Percentiles rank a stretch among this genome's conserved stretches.
phyloP scores from a whole-genome alignment of 2,888 invertebrate species.

The Leucophora obtusa region DNA sequence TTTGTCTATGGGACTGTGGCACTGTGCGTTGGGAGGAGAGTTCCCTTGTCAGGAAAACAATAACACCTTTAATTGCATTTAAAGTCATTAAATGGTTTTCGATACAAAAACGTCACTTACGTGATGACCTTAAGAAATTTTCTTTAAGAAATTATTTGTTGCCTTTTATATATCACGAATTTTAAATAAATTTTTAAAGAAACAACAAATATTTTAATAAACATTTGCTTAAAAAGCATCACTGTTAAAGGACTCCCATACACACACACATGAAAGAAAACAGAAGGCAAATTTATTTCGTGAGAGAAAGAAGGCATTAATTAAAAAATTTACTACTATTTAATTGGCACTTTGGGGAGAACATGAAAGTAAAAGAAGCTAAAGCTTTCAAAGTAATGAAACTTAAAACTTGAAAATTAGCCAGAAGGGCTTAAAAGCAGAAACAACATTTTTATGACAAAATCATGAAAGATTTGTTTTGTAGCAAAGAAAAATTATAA shows the following conservation, averaged over 20 bases:
- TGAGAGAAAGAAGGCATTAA: conserved; percentile 33
- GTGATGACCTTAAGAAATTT: background rate
- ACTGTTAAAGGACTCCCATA: background rate
- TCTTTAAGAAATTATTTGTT: background rate
- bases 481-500: conserved; percentile 14
- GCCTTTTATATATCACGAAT: conserved; percentile 23
- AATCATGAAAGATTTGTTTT: conserved; percentile 46
- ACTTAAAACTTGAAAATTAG: background rate
- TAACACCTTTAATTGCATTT: no score
- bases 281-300: conserved; percentile 12
- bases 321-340: conserved; percentile 57
- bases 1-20: no score
- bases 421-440: conserved; percentile 34
- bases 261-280: background rate
- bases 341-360: conserved; percentile 46
- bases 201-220: background rate
- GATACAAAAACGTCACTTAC: background rate
- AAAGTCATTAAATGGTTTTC: no score
- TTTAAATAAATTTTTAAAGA: background rate
- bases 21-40: no score
- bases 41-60: no score
- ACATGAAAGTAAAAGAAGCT: background rate
- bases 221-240: conserved; percentile 18
- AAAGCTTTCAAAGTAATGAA: background rate
- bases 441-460: conserved; percentile 53